Evolutionary conservation across 2,888 invertebrate genomes (phyloP).

Genomic region (Leptopilina myrica): DNA sequence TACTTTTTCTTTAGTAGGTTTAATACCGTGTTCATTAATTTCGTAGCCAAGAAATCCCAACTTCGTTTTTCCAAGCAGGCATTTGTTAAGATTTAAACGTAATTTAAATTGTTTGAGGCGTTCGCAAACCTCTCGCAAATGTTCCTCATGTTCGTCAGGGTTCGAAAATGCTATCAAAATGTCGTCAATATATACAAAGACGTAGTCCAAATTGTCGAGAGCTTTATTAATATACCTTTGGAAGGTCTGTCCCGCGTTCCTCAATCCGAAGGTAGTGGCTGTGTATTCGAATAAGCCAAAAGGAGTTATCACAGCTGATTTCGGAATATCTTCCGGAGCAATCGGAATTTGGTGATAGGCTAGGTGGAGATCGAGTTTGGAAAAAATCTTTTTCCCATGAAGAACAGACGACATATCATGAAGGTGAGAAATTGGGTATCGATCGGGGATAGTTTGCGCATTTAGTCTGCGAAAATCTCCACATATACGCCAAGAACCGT

Average conservation of each 20-base stretch:
- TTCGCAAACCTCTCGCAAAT: no score
- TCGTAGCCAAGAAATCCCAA: no score
- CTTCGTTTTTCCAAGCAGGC: no score
- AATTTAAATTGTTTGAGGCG: no score
- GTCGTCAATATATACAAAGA: no score
- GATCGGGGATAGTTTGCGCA: no score
- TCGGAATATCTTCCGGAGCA: background rate
- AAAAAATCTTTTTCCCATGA: background rate
- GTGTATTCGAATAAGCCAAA: conserved; percentile 61
- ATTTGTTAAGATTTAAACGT: no score
- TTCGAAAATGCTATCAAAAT: no score
- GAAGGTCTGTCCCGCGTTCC: conserved; percentile 74
- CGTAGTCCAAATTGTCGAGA: no score
- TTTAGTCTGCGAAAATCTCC: no score
- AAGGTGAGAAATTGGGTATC: background rate
- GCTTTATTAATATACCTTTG: conserved; percentile 50
- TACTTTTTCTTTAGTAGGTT: background rate
- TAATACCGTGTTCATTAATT: background rate
- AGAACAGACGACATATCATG: background rate
- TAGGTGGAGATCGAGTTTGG: background rate
- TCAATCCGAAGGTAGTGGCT: conserved; percentile 68
- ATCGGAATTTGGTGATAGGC: background rate
- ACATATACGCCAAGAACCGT: background rate
- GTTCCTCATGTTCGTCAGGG: no score
- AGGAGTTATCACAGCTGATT: background rate